Evolutionary conservation across 2,888 invertebrate species (phyloP), one percentile per base, ranked within the genome.

Genomic region (Amphipyra berbera): DNA sequence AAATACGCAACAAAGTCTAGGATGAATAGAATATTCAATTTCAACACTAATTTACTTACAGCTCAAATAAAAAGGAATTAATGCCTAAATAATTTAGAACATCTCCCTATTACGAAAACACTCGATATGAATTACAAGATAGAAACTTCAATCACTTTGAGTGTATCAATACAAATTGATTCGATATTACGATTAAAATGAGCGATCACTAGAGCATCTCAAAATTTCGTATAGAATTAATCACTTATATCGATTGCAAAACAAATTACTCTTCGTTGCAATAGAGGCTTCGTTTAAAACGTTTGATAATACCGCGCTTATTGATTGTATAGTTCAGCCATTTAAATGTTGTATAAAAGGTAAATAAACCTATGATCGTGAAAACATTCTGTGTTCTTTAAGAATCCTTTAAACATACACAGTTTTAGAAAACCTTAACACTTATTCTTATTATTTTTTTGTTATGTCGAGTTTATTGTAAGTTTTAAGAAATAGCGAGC

Each of bases 221-320:
- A 58, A 49, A 44, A 62, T 71, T 74, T 76, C 54, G n/a, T 57
- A 46, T 50, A 27, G 27, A 54, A 73, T 62, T 75, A 71, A 70
- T 70, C 57, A 73, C 62, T 70, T 50, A 48, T 41, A 33, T 48
- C 44, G 21, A 44, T 73, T 73, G 68, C 50, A 15, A 52, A 73
- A 68, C 53, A 57, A 61, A 70, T 68, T 44, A 14, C 12, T 40
- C 40, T 61, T 50, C 30, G 49, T 53, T 37, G n/a, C 47, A 37
- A 15, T 38, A 30, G 4, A 41, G 14, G 7, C 33, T 35, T 53
- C 14, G 10, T 10, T 14, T 47, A 14, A 47, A 35, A 47, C 7
- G 30, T 30, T 30, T 30, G 30, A 7, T 30, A 30, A 6, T 7
- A 21, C 21, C 21, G 21, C 21, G 21, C 3, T 21, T 21, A 21